Evolutionary conservation across 2,113 vertebrate species (phyloP).

Genomic region (Tragelaphus imberbis): DNA sequence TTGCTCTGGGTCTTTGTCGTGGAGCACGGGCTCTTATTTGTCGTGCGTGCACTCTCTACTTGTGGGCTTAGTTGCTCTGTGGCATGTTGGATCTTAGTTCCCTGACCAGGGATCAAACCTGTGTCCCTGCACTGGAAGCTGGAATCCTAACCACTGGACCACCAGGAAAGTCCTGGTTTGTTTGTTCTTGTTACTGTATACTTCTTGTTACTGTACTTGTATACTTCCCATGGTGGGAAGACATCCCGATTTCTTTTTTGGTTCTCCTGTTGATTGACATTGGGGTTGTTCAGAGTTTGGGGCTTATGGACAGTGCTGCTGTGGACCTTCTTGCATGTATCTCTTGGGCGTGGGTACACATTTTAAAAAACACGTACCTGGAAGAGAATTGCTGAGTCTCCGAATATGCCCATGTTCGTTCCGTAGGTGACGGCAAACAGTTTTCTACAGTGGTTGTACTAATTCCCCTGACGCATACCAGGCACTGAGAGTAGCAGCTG

Average conservation of each 20-base stretch:
- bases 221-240: background rate
- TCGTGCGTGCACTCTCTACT: background rate
- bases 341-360: background rate
- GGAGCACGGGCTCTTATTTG: background rate
- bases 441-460: background rate
- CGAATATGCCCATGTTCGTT: background rate
- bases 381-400: background rate
- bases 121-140: background rate
- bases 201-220: background rate
- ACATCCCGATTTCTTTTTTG: background rate
- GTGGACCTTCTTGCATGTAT: background rate
- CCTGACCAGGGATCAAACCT: background rate
- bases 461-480: fast-evolving
- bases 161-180: background rate
- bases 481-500: background rate
- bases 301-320: background rate
- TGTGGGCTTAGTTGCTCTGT: background rate
- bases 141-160: background rate
- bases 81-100: background rate
- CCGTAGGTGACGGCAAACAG: background rate
- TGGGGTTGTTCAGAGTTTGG: background rate
- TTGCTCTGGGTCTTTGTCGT: background rate
- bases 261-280: background rate
- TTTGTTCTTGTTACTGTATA: background rate
- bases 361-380: background rate